A percentile compares a stretch with the other conserved stretches of the same genome.
Evolutionary conservation across 2,797 vertebrate genomes (phyloP).

Genomic region (Sphaeramia orbicularis): DNA sequence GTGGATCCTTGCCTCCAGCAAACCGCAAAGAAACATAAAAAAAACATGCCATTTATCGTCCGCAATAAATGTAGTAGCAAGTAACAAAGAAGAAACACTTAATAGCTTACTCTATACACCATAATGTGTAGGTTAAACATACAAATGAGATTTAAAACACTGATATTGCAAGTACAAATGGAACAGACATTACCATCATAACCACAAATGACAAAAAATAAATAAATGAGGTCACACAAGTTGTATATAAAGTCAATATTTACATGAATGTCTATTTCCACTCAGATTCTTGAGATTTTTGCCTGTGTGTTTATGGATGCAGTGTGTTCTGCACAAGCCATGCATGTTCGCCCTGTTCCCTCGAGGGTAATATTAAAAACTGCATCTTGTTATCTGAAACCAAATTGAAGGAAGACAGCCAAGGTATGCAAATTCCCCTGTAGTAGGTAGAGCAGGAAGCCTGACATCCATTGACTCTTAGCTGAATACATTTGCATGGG

Average conservation of each 20-base stretch:
- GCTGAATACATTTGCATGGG: slow-evolving; percentile 80
- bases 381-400: slow-evolving; percentile 79
- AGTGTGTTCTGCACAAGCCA: not conserved
- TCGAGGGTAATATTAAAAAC: slow-evolving; percentile 73
- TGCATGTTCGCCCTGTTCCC: slow-evolving; percentile 54
- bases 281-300: not conserved
- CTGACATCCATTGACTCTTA: slow-evolving; percentile 69
- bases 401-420: slow-evolving; percentile 73
- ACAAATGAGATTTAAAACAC: too few relatives aligned
- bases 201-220: not conserved
- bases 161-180: not conserved
- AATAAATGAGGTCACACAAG: not conserved
- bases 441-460: slow-evolving; percentile 67
- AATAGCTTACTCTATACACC: too few relatives aligned
- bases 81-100: too few relatives aligned
- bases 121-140: too few relatives aligned
- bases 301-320: slow-evolving; percentile 1
- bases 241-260: not conserved
- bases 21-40: not conserved
- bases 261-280: not conserved
- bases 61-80: not conserved
- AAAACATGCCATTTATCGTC: not conserved
- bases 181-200: not conserved
- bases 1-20: not conserved
- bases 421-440: slow-evolving; percentile 76